Evolutionary conservation across 2,888 invertebrate genomes (phyloP).

Genomic region (Caenorhabditis sinica): DNA sequence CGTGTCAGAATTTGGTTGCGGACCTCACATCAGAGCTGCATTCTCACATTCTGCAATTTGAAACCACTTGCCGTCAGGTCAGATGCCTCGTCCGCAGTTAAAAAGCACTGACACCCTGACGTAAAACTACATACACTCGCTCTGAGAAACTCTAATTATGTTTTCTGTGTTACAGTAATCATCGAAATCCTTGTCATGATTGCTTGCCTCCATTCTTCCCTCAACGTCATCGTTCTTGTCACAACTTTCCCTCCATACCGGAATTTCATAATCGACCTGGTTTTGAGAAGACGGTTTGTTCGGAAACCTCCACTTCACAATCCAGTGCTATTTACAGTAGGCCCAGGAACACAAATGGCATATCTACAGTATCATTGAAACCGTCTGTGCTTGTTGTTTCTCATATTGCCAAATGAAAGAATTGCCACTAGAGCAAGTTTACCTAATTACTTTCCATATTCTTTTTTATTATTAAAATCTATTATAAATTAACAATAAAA

Average conservation of each 20-base stretch:
- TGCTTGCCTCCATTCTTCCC: constrained; percentile 6
- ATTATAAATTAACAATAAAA: too few species aligned
- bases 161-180: constrained; percentile 31
- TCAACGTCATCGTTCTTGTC: constrained; percentile 11
- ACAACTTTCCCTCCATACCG: constrained; percentile 24
- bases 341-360: background rate
- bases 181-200: background rate
- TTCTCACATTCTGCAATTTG: too few species aligned
- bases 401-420: background rate
- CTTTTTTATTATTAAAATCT: too few species aligned
- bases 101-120: too few species aligned
- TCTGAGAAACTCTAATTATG: too few species aligned
- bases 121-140: too few species aligned
- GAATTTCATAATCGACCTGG: background rate
- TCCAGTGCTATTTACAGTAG: background rate
- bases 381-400: too few species aligned
- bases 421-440: background rate
- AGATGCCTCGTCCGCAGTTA: too few species aligned
- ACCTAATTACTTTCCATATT: too few species aligned
- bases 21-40: too few species aligned
- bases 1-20: too few species aligned
- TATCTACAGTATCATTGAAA: background rate
- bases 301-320: background rate
- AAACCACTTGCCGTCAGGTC: too few species aligned
- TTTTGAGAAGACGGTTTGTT: background rate